Conservation (phyloP, 64 coral and sea anemone species). For the Porites australiensis region DNA sequence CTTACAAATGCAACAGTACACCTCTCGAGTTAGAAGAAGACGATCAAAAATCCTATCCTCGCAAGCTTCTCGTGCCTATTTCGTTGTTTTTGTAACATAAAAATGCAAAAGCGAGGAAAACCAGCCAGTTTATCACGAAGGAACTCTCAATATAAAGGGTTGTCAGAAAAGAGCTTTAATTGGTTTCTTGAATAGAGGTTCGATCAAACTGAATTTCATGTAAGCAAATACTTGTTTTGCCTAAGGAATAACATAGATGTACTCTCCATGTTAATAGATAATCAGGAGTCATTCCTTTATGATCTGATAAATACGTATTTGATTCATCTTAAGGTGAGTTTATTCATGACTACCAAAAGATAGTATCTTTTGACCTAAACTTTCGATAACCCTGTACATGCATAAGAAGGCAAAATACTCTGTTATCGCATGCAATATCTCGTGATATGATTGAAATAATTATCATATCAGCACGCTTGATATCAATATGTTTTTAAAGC, state of each 20-base stretch:
- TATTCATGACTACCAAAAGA: background rate
- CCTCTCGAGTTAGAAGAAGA: too few species aligned
- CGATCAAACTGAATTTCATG: background rate
- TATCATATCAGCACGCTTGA: slow-evolving; percentile 50
- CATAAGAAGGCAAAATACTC: slow-evolving; percentile 26
- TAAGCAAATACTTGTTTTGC: background rate
- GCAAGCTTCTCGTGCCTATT: too few species aligned
- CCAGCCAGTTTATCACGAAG: too few species aligned
- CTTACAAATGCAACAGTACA: too few species aligned
- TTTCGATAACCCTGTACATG: slow-evolving; percentile 7
- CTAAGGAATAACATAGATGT: background rate
- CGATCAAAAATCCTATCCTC: too few species aligned
- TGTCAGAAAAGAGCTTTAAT: background rate
- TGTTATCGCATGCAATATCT: slow-evolving; percentile 24
- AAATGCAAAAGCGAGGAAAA: too few species aligned
- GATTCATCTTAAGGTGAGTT: slow-evolving; percentile 37
- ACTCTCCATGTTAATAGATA: background rate
- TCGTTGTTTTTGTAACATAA: too few species aligned
- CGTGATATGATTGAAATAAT: slow-evolving; percentile 34
- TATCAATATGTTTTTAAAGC: slow-evolving; percentile 6
- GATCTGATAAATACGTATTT: background rate
- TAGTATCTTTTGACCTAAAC: slow-evolving; percentile 17
- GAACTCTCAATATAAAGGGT: background rate
- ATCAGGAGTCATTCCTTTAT: background rate
- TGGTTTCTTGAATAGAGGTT: background rate